Percentiles rank a stretch among this genome's conserved stretches.
Conservation (phyloP, 1,140 invertebrate genomes). For the Whitmania pigra region DNA sequence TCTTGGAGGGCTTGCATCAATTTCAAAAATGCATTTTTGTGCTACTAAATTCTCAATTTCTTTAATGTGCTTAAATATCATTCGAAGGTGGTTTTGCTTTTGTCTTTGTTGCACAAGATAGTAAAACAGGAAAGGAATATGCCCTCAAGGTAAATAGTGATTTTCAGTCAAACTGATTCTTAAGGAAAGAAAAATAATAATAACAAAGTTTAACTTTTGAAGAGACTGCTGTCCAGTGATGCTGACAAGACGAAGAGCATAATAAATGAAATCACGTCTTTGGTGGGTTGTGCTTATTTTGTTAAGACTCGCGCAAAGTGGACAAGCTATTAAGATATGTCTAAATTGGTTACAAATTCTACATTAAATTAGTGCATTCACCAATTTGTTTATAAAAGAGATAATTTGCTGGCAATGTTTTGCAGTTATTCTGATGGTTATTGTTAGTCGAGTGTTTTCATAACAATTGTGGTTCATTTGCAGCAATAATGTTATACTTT, state of each 20-base stretch:
- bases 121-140: conserved; percentile 70
- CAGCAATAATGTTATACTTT: not conserved
- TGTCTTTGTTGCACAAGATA: conserved; percentile 82
- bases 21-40: too few relatives aligned
- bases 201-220: conserved; percentile 22
- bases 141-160: conserved; percentile 50
- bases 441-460: too few relatives aligned
- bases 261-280: conserved; percentile 45
- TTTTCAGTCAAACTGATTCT: too few relatives aligned
- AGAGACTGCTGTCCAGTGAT: conserved; percentile 47
- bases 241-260: conserved; percentile 44
- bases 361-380: conserved; percentile 4
- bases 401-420: too few relatives aligned
- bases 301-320: not conserved
- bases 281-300: conserved; percentile 34
- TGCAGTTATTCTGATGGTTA: too few relatives aligned
- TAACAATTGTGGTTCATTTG: not conserved
- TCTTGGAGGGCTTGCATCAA: too few relatives aligned
- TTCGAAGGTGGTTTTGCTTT: conserved; percentile 79
- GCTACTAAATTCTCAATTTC: too few relatives aligned
- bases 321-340: not conserved
- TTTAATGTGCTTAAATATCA: conserved; percentile 11
- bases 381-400: not conserved
- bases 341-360: conserved; percentile 11
- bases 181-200: too few relatives aligned